These are phyloP conservation scores for Gastracanthus pulcherrimus DNA, from an alignment of 2,888 invertebrate species.

Conservation along the genomic window DNA sequence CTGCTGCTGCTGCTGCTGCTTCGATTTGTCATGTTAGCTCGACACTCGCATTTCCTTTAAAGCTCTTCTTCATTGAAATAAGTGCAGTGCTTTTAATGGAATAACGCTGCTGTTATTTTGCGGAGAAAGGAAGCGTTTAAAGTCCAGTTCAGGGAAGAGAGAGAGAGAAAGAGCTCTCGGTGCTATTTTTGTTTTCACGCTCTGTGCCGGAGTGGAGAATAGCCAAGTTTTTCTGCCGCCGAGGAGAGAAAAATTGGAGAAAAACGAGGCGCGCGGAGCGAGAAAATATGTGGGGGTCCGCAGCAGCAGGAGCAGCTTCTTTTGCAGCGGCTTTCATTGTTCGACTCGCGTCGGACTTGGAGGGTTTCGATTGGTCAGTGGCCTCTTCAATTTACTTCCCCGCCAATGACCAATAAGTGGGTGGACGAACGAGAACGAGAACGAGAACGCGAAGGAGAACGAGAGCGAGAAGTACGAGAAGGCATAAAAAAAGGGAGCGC, in stretches of 20 bases:
- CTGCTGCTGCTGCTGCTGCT: neutral
- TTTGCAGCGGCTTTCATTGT: conserved; percentile 60
- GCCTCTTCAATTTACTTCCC: conserved; percentile 63
- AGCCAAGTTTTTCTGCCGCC: conserved; percentile 3
- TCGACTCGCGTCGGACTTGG: conserved; percentile 60
- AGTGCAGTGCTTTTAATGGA: conserved; percentile 41
- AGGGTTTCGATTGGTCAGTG: conserved; percentile 64
- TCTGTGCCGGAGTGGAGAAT: neutral
- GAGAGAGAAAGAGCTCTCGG: neutral
- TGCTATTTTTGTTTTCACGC: conserved; percentile 24
- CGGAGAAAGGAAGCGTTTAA: neutral
- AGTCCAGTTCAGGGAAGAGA: neutral
- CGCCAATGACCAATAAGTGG: conserved; percentile 54
- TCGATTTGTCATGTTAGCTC: conserved; percentile 27
- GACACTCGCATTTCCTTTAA: neutral
- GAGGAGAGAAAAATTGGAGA: neutral
- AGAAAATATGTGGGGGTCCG: neutral
- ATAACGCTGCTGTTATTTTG: neutral
- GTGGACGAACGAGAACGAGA: conserved; percentile 24
- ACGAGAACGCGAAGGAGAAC: no score
- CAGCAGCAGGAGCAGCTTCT: conserved; percentile 2
- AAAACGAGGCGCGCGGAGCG: neutral
- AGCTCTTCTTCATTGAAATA: conserved; percentile 5
- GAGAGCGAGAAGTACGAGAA: neutral
- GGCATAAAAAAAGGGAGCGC: neutral